Base-by-base conservation (phyloP, 30 jellyfish, hydroid and myxozoan species). In the Hydractinia symbiolongicarpus region DNA sequence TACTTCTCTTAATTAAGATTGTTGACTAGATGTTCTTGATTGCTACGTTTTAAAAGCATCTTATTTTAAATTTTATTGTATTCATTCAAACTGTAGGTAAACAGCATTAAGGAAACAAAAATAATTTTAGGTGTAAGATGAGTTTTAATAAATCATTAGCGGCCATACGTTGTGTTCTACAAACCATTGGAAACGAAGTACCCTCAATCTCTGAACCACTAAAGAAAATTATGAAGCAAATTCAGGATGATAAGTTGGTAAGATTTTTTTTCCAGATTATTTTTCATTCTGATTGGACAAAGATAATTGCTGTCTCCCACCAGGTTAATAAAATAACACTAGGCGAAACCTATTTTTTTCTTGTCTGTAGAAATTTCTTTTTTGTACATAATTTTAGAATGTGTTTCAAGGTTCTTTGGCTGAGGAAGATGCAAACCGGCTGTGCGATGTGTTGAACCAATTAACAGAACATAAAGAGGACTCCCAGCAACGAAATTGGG, bases 401-500 rank as follows among this genome's bases (percentile, higher is more conserved):
- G 80, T 71, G 7, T 71, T 19, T 50, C 56, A 20, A n/a, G 80
- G 80, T 0, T 11, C 80, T 55, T 56, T 78, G 61, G 86, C 73
- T 6, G 72, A 66, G 51, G 88, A 80, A 50, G 88, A 80, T 67
- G 72, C 61, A 15, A 17, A 9, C 51, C 55, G 82, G 73, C 61
- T 89, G 77, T 81, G 81, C 4, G 76, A 54, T 7, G 79, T 84
- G 49, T 50, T 89, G 55, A 95, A 89, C 66, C 86, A 89, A 7
- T 62, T 89, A 14, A 64, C 91, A 2, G 82, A 84, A 20, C 83
- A 87, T 30, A 83, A 89, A 76, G 90, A 84, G 17, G 95, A 89
- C 55, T 89, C 96, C 15, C 96, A 89, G 62, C 96, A 89, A 61
- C 78, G 96, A 68, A 84, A 88, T 44, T 89, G 96, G 96, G 95